A percentile compares a stretch with the other conserved stretches of the same genome.
phyloP scores from a whole-genome alignment of 1,140 invertebrate species.

The Drosophila azteca region DNA sequence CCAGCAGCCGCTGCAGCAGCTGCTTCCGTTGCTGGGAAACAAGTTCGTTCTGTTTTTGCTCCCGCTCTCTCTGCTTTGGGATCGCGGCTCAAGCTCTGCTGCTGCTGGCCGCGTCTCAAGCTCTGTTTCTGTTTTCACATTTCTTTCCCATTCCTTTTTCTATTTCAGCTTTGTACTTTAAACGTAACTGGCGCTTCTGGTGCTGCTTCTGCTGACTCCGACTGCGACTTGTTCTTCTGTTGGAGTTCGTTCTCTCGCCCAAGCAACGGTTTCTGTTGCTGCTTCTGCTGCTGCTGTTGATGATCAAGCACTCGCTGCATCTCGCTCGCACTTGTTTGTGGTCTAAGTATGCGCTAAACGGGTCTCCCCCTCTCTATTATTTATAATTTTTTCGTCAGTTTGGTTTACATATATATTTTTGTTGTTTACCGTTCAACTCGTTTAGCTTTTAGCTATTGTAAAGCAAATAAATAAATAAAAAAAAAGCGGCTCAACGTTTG shows the following conservation, averaged over 20 bases:
- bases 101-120: constrained; percentile 30
- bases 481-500: constrained; percentile 3
- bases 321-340: constrained; percentile 11
- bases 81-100: constrained; percentile 17
- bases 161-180: constrained; percentile 31
- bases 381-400: constrained; percentile 48
- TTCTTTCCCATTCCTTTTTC: background rate
- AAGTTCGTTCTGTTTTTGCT: constrained; percentile 41
- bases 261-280: constrained; percentile 32
- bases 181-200: constrained; percentile 29
- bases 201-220: too few relatives aligned
- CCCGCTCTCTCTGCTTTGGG: constrained; percentile 26
- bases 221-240: constrained; percentile 16
- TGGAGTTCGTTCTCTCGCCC: constrained; percentile 12
- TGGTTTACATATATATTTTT: constrained; percentile 23
- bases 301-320: constrained; percentile 15
- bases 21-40: constrained; percentile 64
- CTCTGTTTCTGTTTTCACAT: constrained; percentile 18
- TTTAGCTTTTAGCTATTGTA: constrained; percentile 29
- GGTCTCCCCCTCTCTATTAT: constrained; percentile 44
- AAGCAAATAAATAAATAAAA: background rate
- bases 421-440: constrained; percentile 66
- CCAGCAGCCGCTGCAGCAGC: constrained; percentile 49
- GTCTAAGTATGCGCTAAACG: constrained; percentile 29
- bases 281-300: constrained; percentile 30